phyloP scores from a whole-genome alignment of 2,888 invertebrate genomes.

The Poecilobothrus nobilitatus region DNA sequence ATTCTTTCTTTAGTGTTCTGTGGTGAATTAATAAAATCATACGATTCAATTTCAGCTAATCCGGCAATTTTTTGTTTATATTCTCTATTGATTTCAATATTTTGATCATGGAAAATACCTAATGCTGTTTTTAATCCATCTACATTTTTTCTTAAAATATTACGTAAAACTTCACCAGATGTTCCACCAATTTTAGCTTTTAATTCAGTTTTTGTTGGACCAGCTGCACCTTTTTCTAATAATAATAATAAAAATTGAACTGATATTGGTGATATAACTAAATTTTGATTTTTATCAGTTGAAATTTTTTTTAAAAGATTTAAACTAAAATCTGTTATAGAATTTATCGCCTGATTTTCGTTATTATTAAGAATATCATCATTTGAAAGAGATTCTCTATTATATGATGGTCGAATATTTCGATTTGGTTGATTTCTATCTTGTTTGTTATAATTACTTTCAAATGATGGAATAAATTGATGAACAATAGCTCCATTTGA shows the following conservation, averaged over 20 bases:
- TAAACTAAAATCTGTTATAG: neutral
- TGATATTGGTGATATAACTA: conserved; percentile 25
- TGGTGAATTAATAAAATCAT: conserved; percentile 30
- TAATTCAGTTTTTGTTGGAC: conserved; percentile 23
- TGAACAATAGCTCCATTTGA: no score
- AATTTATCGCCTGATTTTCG: neutral
- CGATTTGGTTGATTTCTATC: no score
- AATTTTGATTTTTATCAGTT: conserved; percentile 21
- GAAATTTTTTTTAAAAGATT: neutral
- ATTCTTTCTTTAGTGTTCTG: conserved; percentile 44
- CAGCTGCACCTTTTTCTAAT: conserved; percentile 21
- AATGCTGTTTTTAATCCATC: conserved; percentile 23
- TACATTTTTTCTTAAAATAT: neutral
- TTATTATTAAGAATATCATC: neutral
- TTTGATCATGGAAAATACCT: conserved; percentile 25
- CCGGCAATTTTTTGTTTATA: conserved; percentile 9
- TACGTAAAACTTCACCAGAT: conserved; percentile 2
- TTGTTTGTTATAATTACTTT: no score
- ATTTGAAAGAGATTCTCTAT: no score
- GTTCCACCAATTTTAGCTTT: conserved; percentile 8
- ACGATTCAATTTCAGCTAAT: conserved; percentile 5
- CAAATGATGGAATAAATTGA: no score
- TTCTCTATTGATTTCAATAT: conserved; percentile 16
- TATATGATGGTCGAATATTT: no score
- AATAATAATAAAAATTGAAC: conserved; percentile 24